Conservation (phyloP, 2,888 invertebrate genomes). For the Orgyia antiqua region DNA sequence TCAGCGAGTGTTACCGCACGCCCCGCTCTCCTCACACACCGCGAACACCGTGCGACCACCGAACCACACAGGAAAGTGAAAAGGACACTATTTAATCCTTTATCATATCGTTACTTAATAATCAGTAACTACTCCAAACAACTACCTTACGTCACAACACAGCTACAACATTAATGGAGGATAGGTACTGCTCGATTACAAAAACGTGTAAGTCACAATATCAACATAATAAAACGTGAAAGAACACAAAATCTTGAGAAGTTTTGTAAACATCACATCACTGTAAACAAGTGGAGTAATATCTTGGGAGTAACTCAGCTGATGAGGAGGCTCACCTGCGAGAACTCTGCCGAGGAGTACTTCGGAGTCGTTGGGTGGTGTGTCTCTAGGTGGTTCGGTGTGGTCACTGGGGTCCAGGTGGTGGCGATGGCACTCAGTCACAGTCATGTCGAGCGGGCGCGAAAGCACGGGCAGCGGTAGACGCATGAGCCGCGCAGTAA, state of each 20-base stretch:
- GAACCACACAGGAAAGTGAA: constrained; percentile 62
- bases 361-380: constrained; percentile 52
- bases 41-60: constrained; percentile 11
- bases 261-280: constrained; percentile 27
- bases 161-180: background rate
- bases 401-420: constrained; percentile 37
- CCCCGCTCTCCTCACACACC: constrained; percentile 24
- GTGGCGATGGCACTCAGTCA: constrained; percentile 61
- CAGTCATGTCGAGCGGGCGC: constrained; percentile 53
- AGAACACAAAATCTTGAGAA: constrained; percentile 11
- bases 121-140: constrained; percentile 4
- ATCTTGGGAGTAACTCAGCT: constrained; percentile 39
- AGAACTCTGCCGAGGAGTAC: constrained; percentile 69
- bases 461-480: constrained; percentile 39
- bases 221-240: constrained; percentile 17
- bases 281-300: constrained; percentile 20
- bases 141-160: constrained; percentile 8
- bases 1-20: constrained; percentile 39
- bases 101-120: constrained; percentile 13
- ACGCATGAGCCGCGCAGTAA: constrained; percentile 60
- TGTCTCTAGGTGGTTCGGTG: constrained; percentile 32
- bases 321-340: constrained; percentile 58
- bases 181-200: constrained; percentile 4
- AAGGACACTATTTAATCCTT: constrained; percentile 50
- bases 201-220: constrained; percentile 10